Evolutionary conservation across 2,888 invertebrate species (phyloP).

Genomic region (Crossocerus cetratus): DNA sequence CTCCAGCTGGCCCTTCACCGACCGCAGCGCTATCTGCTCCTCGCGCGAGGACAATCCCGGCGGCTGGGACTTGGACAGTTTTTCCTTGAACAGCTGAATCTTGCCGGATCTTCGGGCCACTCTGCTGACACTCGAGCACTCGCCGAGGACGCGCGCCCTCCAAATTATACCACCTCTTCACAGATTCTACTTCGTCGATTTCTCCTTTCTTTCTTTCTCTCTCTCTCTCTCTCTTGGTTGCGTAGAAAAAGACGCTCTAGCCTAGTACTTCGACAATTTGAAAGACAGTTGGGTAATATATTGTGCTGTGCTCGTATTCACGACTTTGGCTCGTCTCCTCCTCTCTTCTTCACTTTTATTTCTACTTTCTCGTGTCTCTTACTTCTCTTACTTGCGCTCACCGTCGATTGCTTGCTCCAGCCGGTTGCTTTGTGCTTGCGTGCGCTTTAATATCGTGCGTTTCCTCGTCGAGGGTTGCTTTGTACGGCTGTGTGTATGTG

Average conservation of each 20-base stretch:
- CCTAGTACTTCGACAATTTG: constrained; percentile 45
- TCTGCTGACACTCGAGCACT: not conserved
- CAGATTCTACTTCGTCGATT: too few species aligned
- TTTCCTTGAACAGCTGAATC: constrained; percentile 71
- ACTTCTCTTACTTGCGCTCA: not conserved
- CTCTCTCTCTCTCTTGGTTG: not conserved
- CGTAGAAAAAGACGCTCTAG: constrained; percentile 35
- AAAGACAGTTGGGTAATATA: constrained; percentile 56
- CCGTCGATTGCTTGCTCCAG: not conserved
- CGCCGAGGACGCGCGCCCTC: too few species aligned
- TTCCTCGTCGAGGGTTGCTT: constrained; percentile 5
- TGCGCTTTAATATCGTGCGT: constrained; percentile 37
- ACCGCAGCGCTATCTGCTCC: constrained; percentile 63
- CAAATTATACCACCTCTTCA: too few species aligned
- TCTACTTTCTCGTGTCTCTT: not conserved
- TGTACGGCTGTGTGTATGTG: too few species aligned
- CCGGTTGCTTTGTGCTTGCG: constrained; percentile 40
- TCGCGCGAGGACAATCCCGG: constrained; percentile 60
- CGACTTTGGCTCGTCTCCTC: not conserved
- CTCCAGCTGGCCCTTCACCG: constrained; percentile 55
- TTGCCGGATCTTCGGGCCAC: constrained; percentile 58
- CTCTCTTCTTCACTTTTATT: not conserved
- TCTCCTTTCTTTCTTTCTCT: too few species aligned
- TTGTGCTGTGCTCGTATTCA: too few species aligned
- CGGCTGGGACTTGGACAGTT: constrained; percentile 66